Conservation (phyloP, 2,797 vertebrate genomes). For the Lates japonicus region DNA sequence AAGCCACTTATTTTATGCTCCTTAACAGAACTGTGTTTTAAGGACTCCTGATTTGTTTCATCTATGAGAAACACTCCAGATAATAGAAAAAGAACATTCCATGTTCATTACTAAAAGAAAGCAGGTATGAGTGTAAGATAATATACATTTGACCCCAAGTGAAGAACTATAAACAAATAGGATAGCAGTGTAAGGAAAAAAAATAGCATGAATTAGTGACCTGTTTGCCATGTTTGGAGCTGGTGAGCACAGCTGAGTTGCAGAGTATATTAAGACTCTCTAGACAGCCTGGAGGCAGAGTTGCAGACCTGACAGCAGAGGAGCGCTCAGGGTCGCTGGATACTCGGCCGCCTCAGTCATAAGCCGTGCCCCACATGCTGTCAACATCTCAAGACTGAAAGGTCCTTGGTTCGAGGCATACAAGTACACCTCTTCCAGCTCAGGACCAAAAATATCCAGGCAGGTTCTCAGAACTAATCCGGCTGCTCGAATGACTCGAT, state of each 20-base stretch:
- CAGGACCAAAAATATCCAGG: constrained; percentile 22
- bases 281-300: constrained; percentile 58
- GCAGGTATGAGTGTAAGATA: background rate
- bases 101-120: constrained; percentile 2
- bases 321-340: constrained; percentile 54
- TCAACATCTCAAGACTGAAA: constrained; percentile 46
- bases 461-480: background rate
- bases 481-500: background rate
- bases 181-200: constrained; percentile 6
- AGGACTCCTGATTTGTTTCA: constrained; percentile 1
- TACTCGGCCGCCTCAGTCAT: constrained; percentile 46
- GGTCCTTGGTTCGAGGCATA: constrained; percentile 30
- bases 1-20: constrained; percentile 9
- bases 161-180: background rate
- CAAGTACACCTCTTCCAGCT: background rate
- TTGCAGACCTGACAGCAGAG: constrained; percentile 61
- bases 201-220: constrained; percentile 57
- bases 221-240: constrained; percentile 30
- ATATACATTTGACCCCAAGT: constrained; percentile 24
- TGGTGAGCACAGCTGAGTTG: constrained; percentile 43
- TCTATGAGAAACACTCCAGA: background rate
- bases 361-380: constrained; percentile 52
- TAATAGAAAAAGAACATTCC: constrained; percentile 10
- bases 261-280: constrained; percentile 58
- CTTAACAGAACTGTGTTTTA: background rate